Evolutionary conservation across 2,888 invertebrate species (phyloP), one percentile per base, ranked within the genome.

Genomic region (Stenodera caucasica): DNA sequence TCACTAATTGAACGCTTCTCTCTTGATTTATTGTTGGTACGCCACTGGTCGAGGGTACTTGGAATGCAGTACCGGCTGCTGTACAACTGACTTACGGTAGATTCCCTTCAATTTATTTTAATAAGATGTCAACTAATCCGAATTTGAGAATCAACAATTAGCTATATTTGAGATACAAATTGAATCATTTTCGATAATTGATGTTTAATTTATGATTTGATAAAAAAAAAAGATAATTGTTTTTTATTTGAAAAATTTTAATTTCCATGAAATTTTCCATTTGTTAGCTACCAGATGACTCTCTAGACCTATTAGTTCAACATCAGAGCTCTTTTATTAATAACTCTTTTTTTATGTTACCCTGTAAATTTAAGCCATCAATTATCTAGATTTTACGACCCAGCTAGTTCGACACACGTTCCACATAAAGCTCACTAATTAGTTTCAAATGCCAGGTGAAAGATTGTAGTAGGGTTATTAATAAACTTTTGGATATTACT

Each of bases 401-500:
- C 52, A 33, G 32, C 52, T 29, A 52, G 30, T 33, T 45, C 45
- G 21, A 45, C 32, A 52, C 14, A 52, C 52, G 52, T 52, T 33
- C 52, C 52, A 33, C 52, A 52, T 52, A 52, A 52, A 52, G 15
- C 32, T 29, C 52, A 52, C 52, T 52, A 52, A 52, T 52, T 52
- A 52, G 52, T 52, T 52, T 52, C 45, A 57, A 57, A 55, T 29
- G 45, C 58, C 58, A 58, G 53, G 58, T 53, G 51, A 14, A 45
- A 52, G 52, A 21, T n/a, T 32, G 2, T 33, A 32, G 29, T 45
- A 5, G 14, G 14, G 29, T 57, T 51, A 51, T 52, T 57, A 50
- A 57, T 52, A 57, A 35, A 14, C 23, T 33, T 5, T 37, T 23
- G 33, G 33, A 50, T n/a, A n/a, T n/a, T n/a, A n/a, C n/a, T n/a